phyloP scores from a whole-genome alignment of 2,888 invertebrate species.

The Cheilosia variabilis region DNA sequence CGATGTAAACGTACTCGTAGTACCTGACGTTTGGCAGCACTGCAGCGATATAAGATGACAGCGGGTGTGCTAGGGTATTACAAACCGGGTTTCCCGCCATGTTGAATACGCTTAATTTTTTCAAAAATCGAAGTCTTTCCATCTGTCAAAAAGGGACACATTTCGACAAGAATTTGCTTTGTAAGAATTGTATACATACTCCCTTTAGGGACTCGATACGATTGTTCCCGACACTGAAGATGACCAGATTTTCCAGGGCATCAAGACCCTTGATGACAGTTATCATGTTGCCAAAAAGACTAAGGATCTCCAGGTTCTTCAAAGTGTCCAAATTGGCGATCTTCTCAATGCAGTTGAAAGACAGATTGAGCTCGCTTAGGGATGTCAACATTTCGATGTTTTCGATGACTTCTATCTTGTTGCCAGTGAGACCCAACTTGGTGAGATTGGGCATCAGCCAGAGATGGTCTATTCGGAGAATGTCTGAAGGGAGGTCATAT shows the following conservation, averaged over 20 bases:
- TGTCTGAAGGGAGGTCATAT: constrained; percentile 85
- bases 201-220: constrained; percentile 89
- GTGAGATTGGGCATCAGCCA: constrained; percentile 92
- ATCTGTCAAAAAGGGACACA: constrained; percentile 84
- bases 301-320: constrained; percentile 90
- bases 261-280: constrained; percentile 91
- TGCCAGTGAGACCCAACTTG: constrained; percentile 92
- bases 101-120: constrained; percentile 88
- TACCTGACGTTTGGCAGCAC: constrained; percentile 86
- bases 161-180: not conserved
- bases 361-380: constrained; percentile 92
- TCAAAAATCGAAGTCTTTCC: constrained; percentile 88
- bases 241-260: constrained; percentile 87
- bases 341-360: constrained; percentile 93
- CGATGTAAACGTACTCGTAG: constrained; percentile 84
- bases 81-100: constrained; percentile 93
- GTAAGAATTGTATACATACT: constrained; percentile 84
- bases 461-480: constrained; percentile 93
- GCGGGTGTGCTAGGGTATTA: constrained; percentile 87
- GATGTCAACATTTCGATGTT: constrained; percentile 90
- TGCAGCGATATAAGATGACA: constrained; percentile 86
- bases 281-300: constrained; percentile 92
- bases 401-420: constrained; percentile 94
- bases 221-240: constrained; percentile 94
- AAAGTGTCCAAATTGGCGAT: constrained; percentile 92